Evolutionary conservation across 2,888 invertebrate species (phyloP).

Genomic region (Drosophila picticornis): DNA sequence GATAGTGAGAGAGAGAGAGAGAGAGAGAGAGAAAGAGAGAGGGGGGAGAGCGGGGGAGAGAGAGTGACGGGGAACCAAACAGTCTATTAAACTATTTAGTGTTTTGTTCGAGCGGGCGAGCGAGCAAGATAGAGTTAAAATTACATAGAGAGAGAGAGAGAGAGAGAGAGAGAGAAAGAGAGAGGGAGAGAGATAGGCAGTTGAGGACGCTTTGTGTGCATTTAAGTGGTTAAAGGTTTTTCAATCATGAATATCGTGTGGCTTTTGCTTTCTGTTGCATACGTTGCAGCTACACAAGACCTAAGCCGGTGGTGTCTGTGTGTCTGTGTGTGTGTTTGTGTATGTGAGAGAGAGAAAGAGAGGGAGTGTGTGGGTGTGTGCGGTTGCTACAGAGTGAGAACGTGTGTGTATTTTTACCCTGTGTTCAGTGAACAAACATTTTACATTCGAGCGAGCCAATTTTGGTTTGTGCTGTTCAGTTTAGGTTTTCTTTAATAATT

Average conservation of each 20-base stretch:
- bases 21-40: slow-evolving; percentile 41
- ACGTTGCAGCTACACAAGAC: slow-evolving; percentile 64
- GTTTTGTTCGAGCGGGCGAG: slow-evolving; percentile 46
- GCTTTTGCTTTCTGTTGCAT: slow-evolving; percentile 52
- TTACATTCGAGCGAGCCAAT: slow-evolving; percentile 67
- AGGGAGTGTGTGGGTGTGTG: slow-evolving; percentile 21
- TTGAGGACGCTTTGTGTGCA: slow-evolving; percentile 55
- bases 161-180: slow-evolving; percentile 7
- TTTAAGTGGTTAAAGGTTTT: slow-evolving; percentile 43
- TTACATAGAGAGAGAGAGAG: slow-evolving; percentile 43
- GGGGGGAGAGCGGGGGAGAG: slow-evolving; percentile 40
- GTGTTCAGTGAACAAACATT: slow-evolving; percentile 79
- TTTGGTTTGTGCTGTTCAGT: slow-evolving; percentile 36
- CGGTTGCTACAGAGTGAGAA: slow-evolving; percentile 14
- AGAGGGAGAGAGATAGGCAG: slow-evolving; percentile 19
- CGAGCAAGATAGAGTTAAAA: slow-evolving; percentile 48
- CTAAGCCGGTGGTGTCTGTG: slow-evolving; percentile 28
- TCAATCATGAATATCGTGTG: slow-evolving; percentile 40
- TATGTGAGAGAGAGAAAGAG: slow-evolving; percentile 2
- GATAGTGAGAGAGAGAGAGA: slow-evolving; percentile 39
- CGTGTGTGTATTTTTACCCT: slow-evolving; percentile 50
- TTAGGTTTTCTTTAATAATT: slow-evolving; percentile 11
- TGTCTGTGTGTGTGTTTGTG: slow-evolving; percentile 9
- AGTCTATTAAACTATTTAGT: slow-evolving; percentile 33
- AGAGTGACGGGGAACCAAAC: slow-evolving; percentile 38